These are phyloP conservation scores for Acyrthosiphon pisum DNA, from an alignment of 1,140 invertebrate species.

Conservation along the genomic window DNA sequence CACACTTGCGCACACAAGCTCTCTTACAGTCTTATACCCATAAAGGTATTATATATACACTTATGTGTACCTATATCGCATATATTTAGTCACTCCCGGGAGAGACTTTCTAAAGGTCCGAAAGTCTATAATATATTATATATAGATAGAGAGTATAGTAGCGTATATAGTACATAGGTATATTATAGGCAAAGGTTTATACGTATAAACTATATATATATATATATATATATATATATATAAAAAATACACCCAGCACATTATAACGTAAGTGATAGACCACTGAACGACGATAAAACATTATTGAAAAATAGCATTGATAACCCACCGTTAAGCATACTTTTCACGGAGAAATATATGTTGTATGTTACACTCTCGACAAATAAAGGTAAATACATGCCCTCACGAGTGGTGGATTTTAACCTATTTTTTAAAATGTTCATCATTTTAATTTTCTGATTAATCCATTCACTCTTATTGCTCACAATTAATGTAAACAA, in stretches of 20 bases:
- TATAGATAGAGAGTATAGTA: background rate
- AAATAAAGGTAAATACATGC: background rate
- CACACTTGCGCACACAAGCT: background rate
- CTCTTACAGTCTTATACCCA: background rate
- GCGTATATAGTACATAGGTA: background rate
- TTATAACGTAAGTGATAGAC: background rate
- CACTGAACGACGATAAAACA: background rate
- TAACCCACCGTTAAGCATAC: background rate
- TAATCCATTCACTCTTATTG: background rate
- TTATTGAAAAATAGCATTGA: conserved; percentile 30
- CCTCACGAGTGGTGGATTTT: background rate
- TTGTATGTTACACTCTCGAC: background rate
- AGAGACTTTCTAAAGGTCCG: conserved; percentile 34
- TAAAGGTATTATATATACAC: background rate
- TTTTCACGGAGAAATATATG: background rate
- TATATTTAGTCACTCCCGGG: conserved; percentile 26
- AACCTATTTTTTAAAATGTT: background rate
- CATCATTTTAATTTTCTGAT: background rate
- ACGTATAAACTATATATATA: background rate
- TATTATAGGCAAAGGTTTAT: background rate
- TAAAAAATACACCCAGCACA: background rate
- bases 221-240: background rate
- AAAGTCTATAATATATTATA: background rate
- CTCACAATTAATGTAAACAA: background rate
- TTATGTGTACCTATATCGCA: background rate